Percentiles rank a stretch among this genome's conserved stretches.
These are phyloP conservation scores for Patella pellucida DNA, from an alignment of 2,888 invertebrate genomes.

Conservation along the genomic window DNA sequence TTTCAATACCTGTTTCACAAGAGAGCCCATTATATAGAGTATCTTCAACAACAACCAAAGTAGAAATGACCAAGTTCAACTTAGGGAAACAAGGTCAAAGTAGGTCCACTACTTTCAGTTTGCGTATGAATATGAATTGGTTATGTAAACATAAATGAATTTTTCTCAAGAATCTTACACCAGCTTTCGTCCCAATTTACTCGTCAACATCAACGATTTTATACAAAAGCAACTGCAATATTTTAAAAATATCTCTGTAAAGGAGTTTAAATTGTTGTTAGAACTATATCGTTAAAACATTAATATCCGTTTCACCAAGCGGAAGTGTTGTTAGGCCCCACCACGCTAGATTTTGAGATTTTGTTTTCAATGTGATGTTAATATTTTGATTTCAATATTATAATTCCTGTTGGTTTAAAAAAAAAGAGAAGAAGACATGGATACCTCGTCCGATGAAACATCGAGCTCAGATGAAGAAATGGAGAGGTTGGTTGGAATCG, in stretches of 20 bases:
- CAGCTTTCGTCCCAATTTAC: too few relatives aligned
- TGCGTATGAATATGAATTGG: not conserved
- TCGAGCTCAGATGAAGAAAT: not conserved
- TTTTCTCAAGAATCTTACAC: not conserved
- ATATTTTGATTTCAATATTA: not conserved
- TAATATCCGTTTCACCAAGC: not conserved
- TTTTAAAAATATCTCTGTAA: too few relatives aligned
- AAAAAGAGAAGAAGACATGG: not conserved
- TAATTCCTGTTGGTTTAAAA: too few relatives aligned
- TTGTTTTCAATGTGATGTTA: not conserved
- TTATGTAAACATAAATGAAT: not conserved
- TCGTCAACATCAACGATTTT: too few relatives aligned
- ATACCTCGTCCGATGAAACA: not conserved
- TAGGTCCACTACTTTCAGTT: too few relatives aligned
- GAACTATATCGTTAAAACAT: not conserved
- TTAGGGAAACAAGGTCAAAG: too few relatives aligned
- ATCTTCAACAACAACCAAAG: too few relatives aligned
- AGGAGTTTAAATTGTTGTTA: not conserved
- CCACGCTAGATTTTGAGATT: not conserved
- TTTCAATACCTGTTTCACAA: too few relatives aligned
- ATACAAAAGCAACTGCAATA: too few relatives aligned
- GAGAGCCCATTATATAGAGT: too few relatives aligned
- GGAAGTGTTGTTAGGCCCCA: constrained; percentile 6
- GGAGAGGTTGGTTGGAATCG: not conserved
- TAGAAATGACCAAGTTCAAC: too few relatives aligned